phyloP scores from a whole-genome alignment of 2,888 invertebrate genomes.

The Mythimna ferrago region DNA sequence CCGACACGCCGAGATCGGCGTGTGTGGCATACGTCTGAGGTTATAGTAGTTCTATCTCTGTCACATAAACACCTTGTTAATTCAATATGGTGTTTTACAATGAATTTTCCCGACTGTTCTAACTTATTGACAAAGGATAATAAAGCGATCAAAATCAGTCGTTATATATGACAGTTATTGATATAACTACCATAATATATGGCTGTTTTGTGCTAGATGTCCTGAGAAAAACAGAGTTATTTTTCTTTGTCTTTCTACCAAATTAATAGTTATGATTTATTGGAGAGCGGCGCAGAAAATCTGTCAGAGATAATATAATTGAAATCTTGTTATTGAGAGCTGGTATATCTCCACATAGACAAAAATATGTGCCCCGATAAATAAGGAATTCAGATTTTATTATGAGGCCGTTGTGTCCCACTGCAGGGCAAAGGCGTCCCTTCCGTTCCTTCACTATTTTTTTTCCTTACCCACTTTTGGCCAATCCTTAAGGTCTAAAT shows the following conservation, averaged over 20 bases:
- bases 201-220: slow-evolving; percentile 25
- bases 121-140: slow-evolving; percentile 3
- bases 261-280: slow-evolving; percentile 47
- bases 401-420: no score
- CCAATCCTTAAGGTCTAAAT: no score
- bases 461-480: no score
- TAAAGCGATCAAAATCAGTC: slow-evolving; percentile 20
- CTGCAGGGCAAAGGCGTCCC: no score
- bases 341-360: not conserved
- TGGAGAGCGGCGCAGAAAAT: not conserved
- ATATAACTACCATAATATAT: slow-evolving; percentile 3
- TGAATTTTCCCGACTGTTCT: not conserved
- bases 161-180: slow-evolving; percentile 3
- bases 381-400: no score
- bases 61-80: not conserved
- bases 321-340: slow-evolving; percentile 1
- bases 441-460: no score
- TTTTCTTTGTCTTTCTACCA: slow-evolving; percentile 12
- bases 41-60: no score
- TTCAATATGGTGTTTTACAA: not conserved
- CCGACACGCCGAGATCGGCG: no score
- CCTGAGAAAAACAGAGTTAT: slow-evolving; percentile 11
- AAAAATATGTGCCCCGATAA: not conserved
- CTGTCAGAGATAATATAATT: slow-evolving; percentile 9
- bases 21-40: no score